Conservation (phyloP, 2,888 invertebrate genomes). For the Meliscaeva auricollis region DNA sequence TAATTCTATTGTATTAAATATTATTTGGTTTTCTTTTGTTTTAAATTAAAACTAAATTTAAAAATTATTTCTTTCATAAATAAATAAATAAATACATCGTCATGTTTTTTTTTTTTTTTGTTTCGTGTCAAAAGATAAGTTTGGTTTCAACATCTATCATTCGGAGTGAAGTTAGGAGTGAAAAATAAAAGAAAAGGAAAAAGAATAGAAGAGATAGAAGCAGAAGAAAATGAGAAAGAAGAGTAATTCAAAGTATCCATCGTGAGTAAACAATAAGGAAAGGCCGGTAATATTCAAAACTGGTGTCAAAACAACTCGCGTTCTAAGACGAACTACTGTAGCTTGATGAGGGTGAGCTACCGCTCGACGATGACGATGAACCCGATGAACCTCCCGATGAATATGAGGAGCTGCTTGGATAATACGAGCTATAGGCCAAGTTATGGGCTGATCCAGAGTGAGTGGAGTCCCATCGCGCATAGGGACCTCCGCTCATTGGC, state of each 20-base stretch:
- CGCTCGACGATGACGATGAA: slow-evolving; percentile 78
- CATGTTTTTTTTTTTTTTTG: not conserved
- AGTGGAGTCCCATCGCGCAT: slow-evolving; percentile 90
- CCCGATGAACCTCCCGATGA: slow-evolving; percentile 83
- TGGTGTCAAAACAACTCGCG: not conserved
- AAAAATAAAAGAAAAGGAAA: not conserved
- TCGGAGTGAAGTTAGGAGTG: no score
- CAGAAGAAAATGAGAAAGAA: no score
- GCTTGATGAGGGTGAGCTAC: slow-evolving; percentile 80
- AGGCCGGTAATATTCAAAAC: slow-evolving; percentile 21
- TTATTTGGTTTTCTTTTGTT: slow-evolving; percentile 49
- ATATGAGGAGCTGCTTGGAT: slow-evolving; percentile 87
- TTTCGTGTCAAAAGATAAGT: slow-evolving; percentile 27
- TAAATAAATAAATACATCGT: slow-evolving; percentile 72
- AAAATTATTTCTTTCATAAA: slow-evolving; percentile 54
- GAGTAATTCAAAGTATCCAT: no score
- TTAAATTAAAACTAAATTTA: slow-evolving; percentile 39
- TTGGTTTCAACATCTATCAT: no score
- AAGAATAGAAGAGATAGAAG: not conserved
- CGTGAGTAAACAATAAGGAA: slow-evolving; percentile 34
- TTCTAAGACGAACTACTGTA: slow-evolving; percentile 61
- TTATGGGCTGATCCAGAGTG: slow-evolving; percentile 85
- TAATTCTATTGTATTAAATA: slow-evolving; percentile 65
- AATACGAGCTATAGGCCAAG: slow-evolving; percentile 89
- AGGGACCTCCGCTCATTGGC: slow-evolving; percentile 89